Conservation (phyloP, 2,797 vertebrate genomes). For the Cyclopterus lumpus region DNA sequence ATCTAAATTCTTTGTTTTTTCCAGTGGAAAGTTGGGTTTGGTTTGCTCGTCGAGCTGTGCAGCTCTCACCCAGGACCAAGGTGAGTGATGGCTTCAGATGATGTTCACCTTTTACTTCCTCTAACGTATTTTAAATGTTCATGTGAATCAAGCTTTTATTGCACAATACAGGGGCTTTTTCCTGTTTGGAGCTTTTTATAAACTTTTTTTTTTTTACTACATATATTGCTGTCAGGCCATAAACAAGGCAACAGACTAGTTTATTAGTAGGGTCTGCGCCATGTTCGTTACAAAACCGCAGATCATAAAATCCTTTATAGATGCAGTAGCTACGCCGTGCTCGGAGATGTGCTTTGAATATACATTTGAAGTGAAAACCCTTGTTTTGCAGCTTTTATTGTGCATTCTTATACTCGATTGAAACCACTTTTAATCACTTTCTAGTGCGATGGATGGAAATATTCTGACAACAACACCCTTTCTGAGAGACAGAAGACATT, state of each 20-base stretch:
- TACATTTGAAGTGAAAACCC: not conserved
- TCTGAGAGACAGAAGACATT: constrained; percentile 5
- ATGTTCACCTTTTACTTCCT: not conserved
- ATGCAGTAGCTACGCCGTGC: constrained; percentile 10
- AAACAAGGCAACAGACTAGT: constrained; percentile 32
- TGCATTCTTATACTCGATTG: not conserved
- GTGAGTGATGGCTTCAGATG: constrained; percentile 55
- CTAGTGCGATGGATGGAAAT: not conserved
- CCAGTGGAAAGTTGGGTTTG: constrained; percentile 6
- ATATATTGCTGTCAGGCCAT: constrained; percentile 16
- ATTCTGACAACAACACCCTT: constrained; percentile 13
- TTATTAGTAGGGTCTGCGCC: constrained; percentile 37
- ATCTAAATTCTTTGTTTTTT: constrained; percentile 18
- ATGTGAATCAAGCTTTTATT: not conserved
- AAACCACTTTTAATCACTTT: not conserved
- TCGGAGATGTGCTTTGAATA: not conserved
- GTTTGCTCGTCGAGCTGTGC: not conserved
- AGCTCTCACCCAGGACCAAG: constrained; percentile 18
- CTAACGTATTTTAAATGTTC: not conserved
- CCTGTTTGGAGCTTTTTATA: not conserved
- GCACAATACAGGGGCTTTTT: not conserved
- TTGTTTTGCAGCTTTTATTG: not conserved
- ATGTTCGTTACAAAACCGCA: constrained; percentile 34
- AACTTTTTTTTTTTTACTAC: not conserved
- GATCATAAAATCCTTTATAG: constrained; percentile 41